Evolutionary conservation across 2,797 vertebrate species (phyloP).

Genomic region (Poliocrania exsul): DNA sequence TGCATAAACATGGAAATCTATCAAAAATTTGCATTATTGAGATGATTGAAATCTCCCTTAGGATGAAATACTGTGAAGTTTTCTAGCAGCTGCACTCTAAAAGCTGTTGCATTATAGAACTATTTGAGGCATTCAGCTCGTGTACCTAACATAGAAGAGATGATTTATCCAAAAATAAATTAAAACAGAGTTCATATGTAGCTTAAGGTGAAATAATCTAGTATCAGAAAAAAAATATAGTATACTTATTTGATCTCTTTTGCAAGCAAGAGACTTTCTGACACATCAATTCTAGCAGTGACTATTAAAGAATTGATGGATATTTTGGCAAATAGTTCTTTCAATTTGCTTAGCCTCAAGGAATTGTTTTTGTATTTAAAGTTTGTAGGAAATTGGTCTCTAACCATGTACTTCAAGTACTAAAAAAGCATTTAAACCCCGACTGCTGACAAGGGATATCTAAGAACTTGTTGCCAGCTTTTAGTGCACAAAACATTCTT

Average conservation of each 20-base stretch:
- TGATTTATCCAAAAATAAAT: background rate
- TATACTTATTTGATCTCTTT: background rate
- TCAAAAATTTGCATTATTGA: background rate
- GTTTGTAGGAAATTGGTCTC: background rate
- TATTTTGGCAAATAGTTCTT: background rate
- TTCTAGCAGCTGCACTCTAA: background rate
- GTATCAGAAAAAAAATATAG: background rate
- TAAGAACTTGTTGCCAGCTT: background rate
- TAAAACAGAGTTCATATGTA: background rate
- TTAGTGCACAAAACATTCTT: background rate
- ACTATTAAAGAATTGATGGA: background rate
- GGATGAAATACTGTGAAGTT: background rate
- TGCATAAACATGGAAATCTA: background rate
- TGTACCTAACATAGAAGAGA: background rate
- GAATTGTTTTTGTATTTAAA: slow-evolving; percentile 32
- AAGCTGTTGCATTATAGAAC: background rate
- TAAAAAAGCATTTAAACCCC: slow-evolving; percentile 5
- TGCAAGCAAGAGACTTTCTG: background rate
- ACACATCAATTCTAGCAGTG: background rate
- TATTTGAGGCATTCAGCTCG: background rate
- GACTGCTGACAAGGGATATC: background rate
- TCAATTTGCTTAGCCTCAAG: background rate
- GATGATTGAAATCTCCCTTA: background rate
- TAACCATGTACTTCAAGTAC: background rate
- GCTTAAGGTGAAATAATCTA: background rate